Percentiles rank a stretch among this genome's conserved stretches.
These are phyloP conservation scores for Parotocinclus haroldoi DNA, from an alignment of 2,797 vertebrate species.

Conservation along the genomic window DNA sequence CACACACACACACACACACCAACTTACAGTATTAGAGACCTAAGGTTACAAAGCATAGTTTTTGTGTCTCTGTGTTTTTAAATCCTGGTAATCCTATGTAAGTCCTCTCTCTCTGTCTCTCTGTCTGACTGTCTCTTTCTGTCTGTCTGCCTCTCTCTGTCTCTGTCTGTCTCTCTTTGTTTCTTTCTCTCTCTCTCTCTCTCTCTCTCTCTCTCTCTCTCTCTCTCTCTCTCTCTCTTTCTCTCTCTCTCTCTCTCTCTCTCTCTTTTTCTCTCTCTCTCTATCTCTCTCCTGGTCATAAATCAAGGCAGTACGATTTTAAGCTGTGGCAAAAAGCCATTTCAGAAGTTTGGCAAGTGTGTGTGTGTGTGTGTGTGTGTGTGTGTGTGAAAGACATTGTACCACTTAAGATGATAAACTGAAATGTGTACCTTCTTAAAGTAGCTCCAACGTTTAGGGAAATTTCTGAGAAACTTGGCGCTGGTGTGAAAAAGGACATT, in stretches of 20 bases:
- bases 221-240: background rate
- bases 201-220: background rate
- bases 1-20: too few relatives aligned
- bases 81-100: too few relatives aligned
- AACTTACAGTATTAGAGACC: too few relatives aligned
- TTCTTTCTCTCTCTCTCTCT: background rate
- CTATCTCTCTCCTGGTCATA: background rate
- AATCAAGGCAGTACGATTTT: background rate
- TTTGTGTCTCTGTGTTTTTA: too few relatives aligned
- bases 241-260: background rate
- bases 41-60: too few relatives aligned
- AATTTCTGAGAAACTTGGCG: too few relatives aligned
- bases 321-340: background rate
- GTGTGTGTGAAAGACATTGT: background rate
- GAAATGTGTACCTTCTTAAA: too few relatives aligned
- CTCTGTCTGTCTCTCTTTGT: too few relatives aligned
- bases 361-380: constrained; percentile 1
- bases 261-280: background rate
- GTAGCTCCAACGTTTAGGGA: too few relatives aligned
- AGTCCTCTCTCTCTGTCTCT: background rate
- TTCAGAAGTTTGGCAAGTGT: background rate
- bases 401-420: too few relatives aligned
- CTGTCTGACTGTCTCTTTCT: background rate
- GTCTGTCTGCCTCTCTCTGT: background rate
- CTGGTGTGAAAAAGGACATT: too few relatives aligned